These are phyloP conservation scores for Daktulosphaira vitifoliae DNA, from an alignment of 1,140 invertebrate genomes.

Conservation along the genomic window DNA sequence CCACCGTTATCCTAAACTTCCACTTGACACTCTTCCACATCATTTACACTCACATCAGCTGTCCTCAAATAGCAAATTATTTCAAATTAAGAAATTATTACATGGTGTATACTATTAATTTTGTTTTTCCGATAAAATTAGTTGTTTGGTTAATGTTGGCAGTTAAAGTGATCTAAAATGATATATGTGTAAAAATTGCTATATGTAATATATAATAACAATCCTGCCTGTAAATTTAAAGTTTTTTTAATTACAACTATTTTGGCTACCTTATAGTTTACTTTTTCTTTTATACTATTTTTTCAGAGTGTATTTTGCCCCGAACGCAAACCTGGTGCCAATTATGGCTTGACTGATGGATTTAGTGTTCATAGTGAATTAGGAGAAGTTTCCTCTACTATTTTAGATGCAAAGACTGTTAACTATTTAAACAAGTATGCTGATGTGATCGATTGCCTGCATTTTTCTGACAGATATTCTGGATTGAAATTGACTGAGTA, in stretches of 20 bases:
- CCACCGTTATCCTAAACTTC: no score
- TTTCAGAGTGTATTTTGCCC: slow-evolving; percentile 78
- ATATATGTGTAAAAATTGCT: not conserved
- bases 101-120: slow-evolving; percentile 31
- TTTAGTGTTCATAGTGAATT: slow-evolving; percentile 85
- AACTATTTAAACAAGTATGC: slow-evolving; percentile 78
- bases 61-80: no score
- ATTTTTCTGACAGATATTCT: slow-evolving; percentile 93
- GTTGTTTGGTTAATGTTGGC: not conserved
- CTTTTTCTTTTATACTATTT: slow-evolving; percentile 35
- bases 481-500: slow-evolving; percentile 82
- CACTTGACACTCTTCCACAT: no score
- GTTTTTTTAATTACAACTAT: no score
- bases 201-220: no score
- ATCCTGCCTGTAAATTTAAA: no score
- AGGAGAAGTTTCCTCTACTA: slow-evolving; percentile 68
- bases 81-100: no score
- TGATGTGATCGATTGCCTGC: slow-evolving; percentile 85
- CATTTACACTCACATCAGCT: no score
- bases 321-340: slow-evolving; percentile 79
- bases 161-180: slow-evolving; percentile 4
- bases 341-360: slow-evolving; percentile 69
- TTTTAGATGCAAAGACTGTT: slow-evolving; percentile 75
- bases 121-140: slow-evolving; percentile 11
- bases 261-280: no score